These are phyloP conservation scores for Caenorhabditis elegans DNA, from an alignment of 1,140 invertebrate genomes.

Conservation along the genomic window DNA sequence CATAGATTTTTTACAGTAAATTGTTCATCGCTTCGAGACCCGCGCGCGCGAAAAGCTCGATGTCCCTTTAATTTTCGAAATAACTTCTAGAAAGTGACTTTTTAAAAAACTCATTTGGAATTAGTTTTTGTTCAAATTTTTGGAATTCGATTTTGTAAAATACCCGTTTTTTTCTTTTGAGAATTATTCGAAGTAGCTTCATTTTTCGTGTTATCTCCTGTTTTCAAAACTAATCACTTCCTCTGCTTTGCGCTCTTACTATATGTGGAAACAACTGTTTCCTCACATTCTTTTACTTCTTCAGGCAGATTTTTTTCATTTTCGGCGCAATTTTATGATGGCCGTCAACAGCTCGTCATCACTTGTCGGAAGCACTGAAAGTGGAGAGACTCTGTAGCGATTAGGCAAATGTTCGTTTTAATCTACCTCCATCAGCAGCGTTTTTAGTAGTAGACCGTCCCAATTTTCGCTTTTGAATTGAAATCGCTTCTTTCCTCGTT, in stretches of 20 bases:
- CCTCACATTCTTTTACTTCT: too few relatives aligned
- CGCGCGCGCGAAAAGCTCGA: too few relatives aligned
- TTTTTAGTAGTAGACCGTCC: conserved; percentile 3
- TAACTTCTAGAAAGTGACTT: too few relatives aligned
- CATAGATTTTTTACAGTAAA: too few relatives aligned
- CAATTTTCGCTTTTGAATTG: conserved; percentile 21
- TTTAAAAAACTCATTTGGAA: too few relatives aligned
- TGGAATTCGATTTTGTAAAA: neutral
- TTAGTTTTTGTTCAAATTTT: too few relatives aligned
- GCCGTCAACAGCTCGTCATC: conserved; percentile 8
- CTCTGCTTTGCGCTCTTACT: too few relatives aligned
- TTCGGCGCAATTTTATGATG: neutral
- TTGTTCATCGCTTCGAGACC: too few relatives aligned
- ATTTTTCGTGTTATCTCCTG: neutral
- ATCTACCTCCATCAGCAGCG: neutral
- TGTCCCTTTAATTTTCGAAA: neutral
- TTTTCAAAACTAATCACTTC: neutral
- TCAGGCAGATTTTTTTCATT: conserved; percentile 6
- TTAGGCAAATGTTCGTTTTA: conserved; percentile 27
- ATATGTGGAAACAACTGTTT: too few relatives aligned
- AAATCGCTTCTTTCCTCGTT: neutral
- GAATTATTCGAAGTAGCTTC: too few relatives aligned
- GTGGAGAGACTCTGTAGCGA: neutral
- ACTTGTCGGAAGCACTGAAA: conserved; percentile 6
- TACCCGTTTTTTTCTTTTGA: neutral